phyloP scores from a whole-genome alignment of 2,113 vertebrate species.

The Hystrix brachyura region DNA sequence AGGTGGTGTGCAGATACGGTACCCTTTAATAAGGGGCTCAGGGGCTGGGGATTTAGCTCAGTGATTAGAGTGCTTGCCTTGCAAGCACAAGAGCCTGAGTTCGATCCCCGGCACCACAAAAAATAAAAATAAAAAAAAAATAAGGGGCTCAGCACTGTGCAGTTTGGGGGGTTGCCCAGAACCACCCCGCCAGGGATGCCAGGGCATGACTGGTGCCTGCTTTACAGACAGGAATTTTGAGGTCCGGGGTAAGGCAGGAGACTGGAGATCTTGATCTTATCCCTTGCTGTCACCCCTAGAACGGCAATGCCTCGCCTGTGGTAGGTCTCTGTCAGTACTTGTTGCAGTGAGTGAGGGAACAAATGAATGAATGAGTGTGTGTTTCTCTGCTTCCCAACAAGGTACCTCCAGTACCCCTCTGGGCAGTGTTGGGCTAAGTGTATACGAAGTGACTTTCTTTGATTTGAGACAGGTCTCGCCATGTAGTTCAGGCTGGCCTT shows the following conservation, averaged over 20 bases:
- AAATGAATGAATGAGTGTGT: background rate
- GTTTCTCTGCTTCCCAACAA: background rate
- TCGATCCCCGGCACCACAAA: too few relatives aligned
- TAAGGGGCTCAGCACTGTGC: background rate
- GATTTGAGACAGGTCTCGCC: background rate
- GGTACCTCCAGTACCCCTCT: background rate
- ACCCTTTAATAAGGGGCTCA: background rate
- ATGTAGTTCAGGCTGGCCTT: background rate
- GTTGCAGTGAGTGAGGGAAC: background rate
- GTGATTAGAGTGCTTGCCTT: too few relatives aligned
- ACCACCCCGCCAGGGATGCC: too few relatives aligned
- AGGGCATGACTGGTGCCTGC: background rate
- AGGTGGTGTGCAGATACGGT: background rate
- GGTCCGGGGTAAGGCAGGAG: background rate
- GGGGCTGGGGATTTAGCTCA: too few relatives aligned
- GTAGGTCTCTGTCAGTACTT: background rate
- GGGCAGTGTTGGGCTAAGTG: background rate
- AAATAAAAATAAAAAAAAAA: background rate
- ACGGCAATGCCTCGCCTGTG: accelerated
- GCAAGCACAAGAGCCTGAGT: too few relatives aligned
- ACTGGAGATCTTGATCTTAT: background rate
- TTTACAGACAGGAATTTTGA: background rate
- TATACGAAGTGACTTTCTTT: background rate
- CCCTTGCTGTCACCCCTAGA: background rate
- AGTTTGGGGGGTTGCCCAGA: background rate